These are phyloP conservation scores for Agapornis roseicollis DNA, from an alignment of 2,113 vertebrate genomes.

Conservation along the genomic window DNA sequence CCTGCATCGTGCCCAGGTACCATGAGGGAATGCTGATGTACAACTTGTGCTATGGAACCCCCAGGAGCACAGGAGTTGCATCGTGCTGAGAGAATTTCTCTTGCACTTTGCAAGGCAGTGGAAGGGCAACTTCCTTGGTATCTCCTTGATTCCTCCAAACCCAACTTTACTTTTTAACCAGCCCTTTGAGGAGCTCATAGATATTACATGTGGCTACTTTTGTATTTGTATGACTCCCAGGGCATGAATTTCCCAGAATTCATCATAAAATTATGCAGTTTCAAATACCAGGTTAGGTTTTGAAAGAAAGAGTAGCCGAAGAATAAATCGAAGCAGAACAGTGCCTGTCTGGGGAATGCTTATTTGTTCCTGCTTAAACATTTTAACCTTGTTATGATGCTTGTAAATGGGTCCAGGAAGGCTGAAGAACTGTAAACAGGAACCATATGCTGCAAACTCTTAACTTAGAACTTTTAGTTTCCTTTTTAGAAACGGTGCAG, in stretches of 20 bases:
- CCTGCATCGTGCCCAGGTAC: rapidly evolving
- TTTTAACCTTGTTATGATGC: neutral
- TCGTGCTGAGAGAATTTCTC: rapidly evolving
- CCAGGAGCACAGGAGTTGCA: rapidly evolving
- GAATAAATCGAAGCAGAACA: neutral
- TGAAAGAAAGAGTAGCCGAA: neutral
- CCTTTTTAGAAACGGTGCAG: neutral
- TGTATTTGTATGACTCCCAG: neutral
- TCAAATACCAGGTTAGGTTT: neutral
- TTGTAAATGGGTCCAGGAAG: constrained; percentile 2
- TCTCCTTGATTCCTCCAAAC: neutral
- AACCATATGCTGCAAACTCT: constrained; percentile 23
- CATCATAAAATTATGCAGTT: neutral
- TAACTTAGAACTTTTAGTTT: neutral
- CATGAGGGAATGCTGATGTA: neutral
- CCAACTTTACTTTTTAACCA: neutral
- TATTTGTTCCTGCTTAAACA: neutral
- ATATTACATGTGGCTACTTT: rapidly evolving
- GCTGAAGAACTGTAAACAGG: constrained; percentile 30
- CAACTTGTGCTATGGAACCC: rapidly evolving
- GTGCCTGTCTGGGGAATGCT: neutral
- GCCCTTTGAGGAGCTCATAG: neutral
- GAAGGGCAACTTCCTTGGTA: neutral
- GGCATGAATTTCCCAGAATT: neutral
- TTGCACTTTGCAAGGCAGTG: neutral